Conservation (phyloP, 1,140 invertebrate species). For the Proales similis region DNA sequence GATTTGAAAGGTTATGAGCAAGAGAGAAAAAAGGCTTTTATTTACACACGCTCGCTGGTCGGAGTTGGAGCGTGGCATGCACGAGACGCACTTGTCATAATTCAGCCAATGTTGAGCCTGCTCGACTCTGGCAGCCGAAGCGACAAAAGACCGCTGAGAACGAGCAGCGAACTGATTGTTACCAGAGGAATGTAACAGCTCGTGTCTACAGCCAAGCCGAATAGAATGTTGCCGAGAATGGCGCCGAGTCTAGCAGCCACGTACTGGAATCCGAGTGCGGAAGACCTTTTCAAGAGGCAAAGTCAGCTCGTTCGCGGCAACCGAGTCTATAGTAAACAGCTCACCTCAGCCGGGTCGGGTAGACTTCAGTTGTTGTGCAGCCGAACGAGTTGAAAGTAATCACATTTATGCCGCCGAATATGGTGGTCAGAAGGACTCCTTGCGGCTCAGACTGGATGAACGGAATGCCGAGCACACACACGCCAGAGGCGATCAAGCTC, state of each 20-base stretch:
- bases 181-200: constrained; percentile 55
- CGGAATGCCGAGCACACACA: constrained; percentile 38
- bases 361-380: constrained; percentile 24
- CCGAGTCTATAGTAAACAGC: too few relatives aligned
- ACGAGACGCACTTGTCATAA: too few relatives aligned
- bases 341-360: constrained; percentile 22
- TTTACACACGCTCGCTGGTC: too few relatives aligned
- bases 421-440: constrained; percentile 20
- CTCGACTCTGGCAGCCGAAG: constrained; percentile 27
- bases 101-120: constrained; percentile 25
- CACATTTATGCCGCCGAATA: constrained; percentile 32
- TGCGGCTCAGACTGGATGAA: constrained; percentile 26
- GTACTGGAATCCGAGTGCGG: constrained; percentile 41
- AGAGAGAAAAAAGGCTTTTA: too few relatives aligned
- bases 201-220: constrained; percentile 52
- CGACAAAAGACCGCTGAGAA: constrained; percentile 11
- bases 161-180: constrained; percentile 43
- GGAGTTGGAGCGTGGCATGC: too few relatives aligned
- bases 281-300: constrained; percentile 40
- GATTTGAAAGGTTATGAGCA: too few relatives aligned
- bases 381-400: constrained; percentile 36
- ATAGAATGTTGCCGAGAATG: constrained; percentile 53
- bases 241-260: constrained; percentile 53
- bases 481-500: constrained; percentile 23
- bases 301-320: too few relatives aligned